These are phyloP conservation scores for Harpagus bidentatus DNA, from an alignment of 2,113 vertebrate genomes.

Conservation along the genomic window DNA sequence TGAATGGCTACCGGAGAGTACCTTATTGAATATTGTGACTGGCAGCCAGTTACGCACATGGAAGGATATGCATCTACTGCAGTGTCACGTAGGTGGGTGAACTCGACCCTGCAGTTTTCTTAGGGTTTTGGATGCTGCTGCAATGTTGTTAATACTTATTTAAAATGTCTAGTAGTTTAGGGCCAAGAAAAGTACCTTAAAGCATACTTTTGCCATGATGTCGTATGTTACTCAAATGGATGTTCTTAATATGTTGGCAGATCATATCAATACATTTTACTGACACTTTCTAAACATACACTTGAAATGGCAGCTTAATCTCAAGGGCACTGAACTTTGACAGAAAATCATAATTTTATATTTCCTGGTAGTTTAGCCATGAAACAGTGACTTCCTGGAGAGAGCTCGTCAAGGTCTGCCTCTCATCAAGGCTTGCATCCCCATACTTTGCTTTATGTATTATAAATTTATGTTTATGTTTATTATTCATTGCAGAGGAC, in stretches of 20 bases:
- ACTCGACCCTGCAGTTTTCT: not conserved
- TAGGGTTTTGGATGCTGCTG: not conserved
- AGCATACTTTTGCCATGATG: not conserved
- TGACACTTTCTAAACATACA: slow-evolving; percentile 13
- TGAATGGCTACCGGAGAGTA: not conserved
- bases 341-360: not conserved
- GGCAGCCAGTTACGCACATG: not conserved
- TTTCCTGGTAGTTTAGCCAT: slow-evolving; percentile 3
- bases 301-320: slow-evolving; percentile 34
- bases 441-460: not conserved
- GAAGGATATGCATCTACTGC: not conserved
- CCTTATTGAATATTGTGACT: fast-evolving
- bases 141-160: not conserved
- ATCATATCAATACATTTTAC: slow-evolving; percentile 1
- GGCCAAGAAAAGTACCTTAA: not conserved
- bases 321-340: slow-evolving; percentile 4
- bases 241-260: not conserved
- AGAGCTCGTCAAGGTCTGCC: not conserved
- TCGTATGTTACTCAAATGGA: not conserved
- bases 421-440: not conserved
- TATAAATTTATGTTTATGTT: not conserved
- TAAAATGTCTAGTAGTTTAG: not conserved
- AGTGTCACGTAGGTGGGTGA: not conserved
- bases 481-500: not conserved
- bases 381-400: not conserved